Conservation (phyloP, 2,113 vertebrate genomes). For the Calidris pygmaea region DNA sequence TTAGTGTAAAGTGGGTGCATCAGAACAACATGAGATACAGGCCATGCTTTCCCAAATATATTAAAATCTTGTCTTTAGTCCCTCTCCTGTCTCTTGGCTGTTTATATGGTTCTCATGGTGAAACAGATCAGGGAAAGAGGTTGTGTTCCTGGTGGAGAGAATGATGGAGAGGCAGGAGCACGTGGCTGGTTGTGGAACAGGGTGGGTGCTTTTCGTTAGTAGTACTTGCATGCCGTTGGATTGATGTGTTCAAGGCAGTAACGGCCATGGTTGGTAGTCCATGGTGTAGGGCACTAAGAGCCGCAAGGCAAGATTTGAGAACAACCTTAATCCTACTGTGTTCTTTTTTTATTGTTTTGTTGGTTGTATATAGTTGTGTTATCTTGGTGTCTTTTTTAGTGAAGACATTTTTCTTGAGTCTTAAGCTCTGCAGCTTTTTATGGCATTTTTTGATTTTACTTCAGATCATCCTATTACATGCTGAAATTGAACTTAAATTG, state of each 20-base stretch:
- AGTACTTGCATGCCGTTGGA: neutral
- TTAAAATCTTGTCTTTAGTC: neutral
- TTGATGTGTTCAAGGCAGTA: neutral
- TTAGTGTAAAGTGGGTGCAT: neutral
- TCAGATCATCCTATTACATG: neutral
- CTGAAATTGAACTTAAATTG: neutral
- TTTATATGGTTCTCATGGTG: neutral
- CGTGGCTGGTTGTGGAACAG: neutral
- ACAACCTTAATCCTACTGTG: fast-evolving
- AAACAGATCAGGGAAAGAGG: neutral
- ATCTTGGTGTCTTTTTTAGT: neutral
- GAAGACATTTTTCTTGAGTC: neutral
- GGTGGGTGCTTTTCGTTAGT: neutral
- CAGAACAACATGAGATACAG: neutral
- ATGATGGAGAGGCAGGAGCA: neutral
- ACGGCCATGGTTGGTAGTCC: neutral
- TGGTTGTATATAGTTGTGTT: neutral
- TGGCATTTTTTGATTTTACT: neutral
- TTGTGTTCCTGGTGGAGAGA: neutral
- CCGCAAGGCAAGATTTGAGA: neutral
- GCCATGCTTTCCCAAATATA: neutral
- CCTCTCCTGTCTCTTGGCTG: neutral
- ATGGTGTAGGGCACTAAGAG: neutral
- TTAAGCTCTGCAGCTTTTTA: neutral
- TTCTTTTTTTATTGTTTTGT: neutral